Conservation (phyloP, 2,797 vertebrate species). For the Sternarchorhynchus goeldii region DNA sequence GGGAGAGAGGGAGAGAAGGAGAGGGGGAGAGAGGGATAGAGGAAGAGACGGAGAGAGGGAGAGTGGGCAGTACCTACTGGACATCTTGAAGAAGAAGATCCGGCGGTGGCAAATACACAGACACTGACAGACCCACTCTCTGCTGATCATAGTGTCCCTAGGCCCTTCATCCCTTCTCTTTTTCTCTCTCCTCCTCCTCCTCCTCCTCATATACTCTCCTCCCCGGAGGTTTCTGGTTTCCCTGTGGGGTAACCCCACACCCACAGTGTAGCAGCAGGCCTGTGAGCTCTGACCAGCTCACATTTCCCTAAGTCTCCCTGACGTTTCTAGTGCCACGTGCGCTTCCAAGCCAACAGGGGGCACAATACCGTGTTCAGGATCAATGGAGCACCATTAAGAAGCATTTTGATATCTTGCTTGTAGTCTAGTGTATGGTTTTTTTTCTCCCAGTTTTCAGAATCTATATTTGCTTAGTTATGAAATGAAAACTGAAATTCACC, state of each 20-base stretch:
- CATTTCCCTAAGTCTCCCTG: constrained; percentile 53
- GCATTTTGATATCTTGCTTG: too few species aligned
- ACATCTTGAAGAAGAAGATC: constrained; percentile 90
- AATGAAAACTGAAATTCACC: neutral
- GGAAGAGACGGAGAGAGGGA: constrained; percentile 13
- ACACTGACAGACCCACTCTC: constrained; percentile 94
- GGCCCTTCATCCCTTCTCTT: constrained; percentile 56
- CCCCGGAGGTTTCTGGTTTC: constrained; percentile 37
- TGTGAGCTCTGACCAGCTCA: constrained; percentile 62
- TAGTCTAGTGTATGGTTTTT: too few species aligned
- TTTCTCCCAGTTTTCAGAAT: too few species aligned
- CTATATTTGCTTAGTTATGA: neutral
- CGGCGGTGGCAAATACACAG: constrained; percentile 92
- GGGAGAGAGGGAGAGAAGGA: constrained; percentile 12
- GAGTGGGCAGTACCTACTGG: constrained; percentile 83
- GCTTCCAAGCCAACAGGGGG: constrained; percentile 67
- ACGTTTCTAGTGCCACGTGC: neutral
- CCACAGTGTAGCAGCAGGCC: constrained; percentile 63
- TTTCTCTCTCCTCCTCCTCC: constrained; percentile 49
- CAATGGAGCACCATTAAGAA: too few species aligned
- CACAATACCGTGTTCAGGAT: neutral
- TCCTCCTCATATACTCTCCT: constrained; percentile 29
- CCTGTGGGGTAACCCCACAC: constrained; percentile 70
- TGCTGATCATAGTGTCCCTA: constrained; percentile 83
- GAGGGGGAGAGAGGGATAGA: constrained; percentile 15